A percentile compares a stretch with the other conserved stretches of the same genome.
Conservation (phyloP, 2,888 invertebrate species). For the Eulithis prunata region DNA sequence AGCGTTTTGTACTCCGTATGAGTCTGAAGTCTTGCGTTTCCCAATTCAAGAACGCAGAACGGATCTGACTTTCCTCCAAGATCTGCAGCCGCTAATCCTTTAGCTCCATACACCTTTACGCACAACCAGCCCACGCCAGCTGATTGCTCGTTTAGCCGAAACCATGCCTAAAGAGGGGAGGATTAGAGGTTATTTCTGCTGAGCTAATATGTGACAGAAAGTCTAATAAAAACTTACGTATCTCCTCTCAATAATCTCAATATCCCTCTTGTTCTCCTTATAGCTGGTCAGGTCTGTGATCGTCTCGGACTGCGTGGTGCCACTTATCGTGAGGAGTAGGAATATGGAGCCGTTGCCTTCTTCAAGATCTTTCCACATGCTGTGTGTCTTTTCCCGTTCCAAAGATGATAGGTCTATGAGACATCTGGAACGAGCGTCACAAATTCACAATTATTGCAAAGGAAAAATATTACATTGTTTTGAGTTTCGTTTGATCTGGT, state of each 20-base stretch:
- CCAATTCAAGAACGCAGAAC: conserved; percentile 97
- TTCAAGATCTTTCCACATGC: conserved; percentile 94
- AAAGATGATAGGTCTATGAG: conserved; percentile 92
- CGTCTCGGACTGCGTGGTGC: conserved; percentile 96
- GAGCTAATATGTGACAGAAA: background rate
- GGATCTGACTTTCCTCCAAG: conserved; percentile 99
- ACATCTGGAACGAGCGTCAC: conserved; percentile 82
- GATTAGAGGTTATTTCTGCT: conserved; percentile 2
- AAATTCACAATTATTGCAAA: too few species aligned
- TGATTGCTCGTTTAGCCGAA: conserved; percentile 72
- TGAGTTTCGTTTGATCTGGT: too few species aligned
- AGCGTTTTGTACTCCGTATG: conserved; percentile 99
- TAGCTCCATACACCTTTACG: conserved; percentile 94
- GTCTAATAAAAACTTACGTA: conserved; percentile 84
- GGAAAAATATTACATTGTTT: too few species aligned
- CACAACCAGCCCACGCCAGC: conserved; percentile 97
- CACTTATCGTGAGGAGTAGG: conserved; percentile 96
- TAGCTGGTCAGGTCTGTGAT: conserved; percentile 95
- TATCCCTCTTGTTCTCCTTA: conserved; percentile 91
- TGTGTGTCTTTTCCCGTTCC: conserved; percentile 96
- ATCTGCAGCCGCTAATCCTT: conserved; percentile 97
- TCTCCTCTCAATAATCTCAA: conserved; percentile 85
- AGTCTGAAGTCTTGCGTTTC: conserved; percentile 97
- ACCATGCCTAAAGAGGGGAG: conserved; percentile 83
- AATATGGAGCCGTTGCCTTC: conserved; percentile 95